Conservation (phyloP, 2,888 invertebrate species). For the Pheosia tremula region DNA sequence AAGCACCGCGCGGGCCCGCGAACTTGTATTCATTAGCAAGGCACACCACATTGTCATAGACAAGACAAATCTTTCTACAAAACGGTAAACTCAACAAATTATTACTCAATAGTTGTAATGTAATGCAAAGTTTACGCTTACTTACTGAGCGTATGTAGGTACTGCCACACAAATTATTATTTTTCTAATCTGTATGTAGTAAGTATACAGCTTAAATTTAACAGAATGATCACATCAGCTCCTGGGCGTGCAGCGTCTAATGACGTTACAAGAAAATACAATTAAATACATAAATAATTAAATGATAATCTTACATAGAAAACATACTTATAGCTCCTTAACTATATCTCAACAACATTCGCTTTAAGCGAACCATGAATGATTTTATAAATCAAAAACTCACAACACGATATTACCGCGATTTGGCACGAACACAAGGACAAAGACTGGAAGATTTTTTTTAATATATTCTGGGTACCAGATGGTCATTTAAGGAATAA, state of each 20-base stretch:
- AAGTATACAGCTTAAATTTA: constrained; percentile 40
- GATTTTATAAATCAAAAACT: constrained; percentile 51
- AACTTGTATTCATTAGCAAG: constrained; percentile 44
- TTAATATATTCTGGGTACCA: not conserved
- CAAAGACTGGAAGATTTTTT: constrained; percentile 47
- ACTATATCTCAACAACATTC: constrained; percentile 58
- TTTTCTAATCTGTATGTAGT: constrained; percentile 29
- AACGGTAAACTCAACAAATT: constrained; percentile 25
- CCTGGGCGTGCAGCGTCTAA: constrained; percentile 58
- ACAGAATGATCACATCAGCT: constrained; percentile 73
- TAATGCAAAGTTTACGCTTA: constrained; percentile 26
- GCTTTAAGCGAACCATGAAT: constrained; percentile 65
- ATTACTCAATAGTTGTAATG: constrained; percentile 19
- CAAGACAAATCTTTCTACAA: constrained; percentile 29
- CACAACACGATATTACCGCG: constrained; percentile 61
- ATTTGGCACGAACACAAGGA: constrained; percentile 62
- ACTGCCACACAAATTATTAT: constrained; percentile 25
- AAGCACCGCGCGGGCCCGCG: constrained; percentile 28
- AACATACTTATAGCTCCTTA: constrained; percentile 47
- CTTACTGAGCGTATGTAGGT: constrained; percentile 28
- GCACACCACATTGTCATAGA: constrained; percentile 44
- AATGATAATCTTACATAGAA: constrained; percentile 54
- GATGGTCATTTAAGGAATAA: too few species aligned
- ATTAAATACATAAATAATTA: constrained; percentile 64
- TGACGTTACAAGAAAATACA: constrained; percentile 56